Evolutionary conservation across 2,113 vertebrate species (phyloP).

Genomic region (Thalassoma bifasciatum): DNA sequence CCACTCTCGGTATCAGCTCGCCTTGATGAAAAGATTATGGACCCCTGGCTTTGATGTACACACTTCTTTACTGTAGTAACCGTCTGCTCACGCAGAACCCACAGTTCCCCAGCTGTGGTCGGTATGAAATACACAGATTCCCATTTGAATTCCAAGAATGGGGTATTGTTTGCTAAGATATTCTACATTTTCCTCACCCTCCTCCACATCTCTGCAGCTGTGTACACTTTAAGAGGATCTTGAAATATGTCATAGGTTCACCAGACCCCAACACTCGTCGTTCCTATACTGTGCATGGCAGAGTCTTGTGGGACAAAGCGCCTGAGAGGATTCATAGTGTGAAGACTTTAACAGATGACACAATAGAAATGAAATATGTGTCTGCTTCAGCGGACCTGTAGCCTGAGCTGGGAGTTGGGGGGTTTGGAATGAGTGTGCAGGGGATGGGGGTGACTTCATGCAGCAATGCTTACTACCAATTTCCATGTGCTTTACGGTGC

Average conservation of each 20-base stretch:
- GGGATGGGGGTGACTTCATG: slow-evolving; percentile 12
- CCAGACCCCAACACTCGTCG: slow-evolving; percentile 43
- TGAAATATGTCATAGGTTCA: slow-evolving; percentile 41
- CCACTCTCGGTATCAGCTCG: slow-evolving; percentile 42
- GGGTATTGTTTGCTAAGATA: slow-evolving; percentile 45
- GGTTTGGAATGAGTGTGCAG: not conserved
- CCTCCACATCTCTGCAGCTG: slow-evolving; percentile 62
- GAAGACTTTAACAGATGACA: slow-evolving; percentile 82
- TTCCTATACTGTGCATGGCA: slow-evolving; percentile 57
- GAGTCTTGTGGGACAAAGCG: slow-evolving; percentile 61
- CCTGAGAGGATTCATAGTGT: slow-evolving; percentile 52
- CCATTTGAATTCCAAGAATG: slow-evolving; percentile 59
- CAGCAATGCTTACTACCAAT: slow-evolving; percentile 51
- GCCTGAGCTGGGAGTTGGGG: slow-evolving; percentile 9
- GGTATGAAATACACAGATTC: slow-evolving; percentile 20
- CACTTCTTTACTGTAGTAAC: slow-evolving; percentile 41
- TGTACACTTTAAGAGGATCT: slow-evolving; percentile 50
- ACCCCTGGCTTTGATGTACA: slow-evolving; percentile 68
- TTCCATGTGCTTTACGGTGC: slow-evolving; percentile 57
- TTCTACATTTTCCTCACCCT: slow-evolving; percentile 54
- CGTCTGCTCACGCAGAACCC: slow-evolving; percentile 43
- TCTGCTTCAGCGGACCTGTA: slow-evolving; percentile 62
- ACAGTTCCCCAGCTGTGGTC: slow-evolving; percentile 17
- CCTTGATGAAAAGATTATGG: slow-evolving; percentile 73
- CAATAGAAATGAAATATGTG: slow-evolving; percentile 71